A percentile compares a stretch with the other conserved stretches of the same genome.
Evolutionary conservation across 1,140 invertebrate species (phyloP).

Genomic region (Sarcophaga peregrina): DNA sequence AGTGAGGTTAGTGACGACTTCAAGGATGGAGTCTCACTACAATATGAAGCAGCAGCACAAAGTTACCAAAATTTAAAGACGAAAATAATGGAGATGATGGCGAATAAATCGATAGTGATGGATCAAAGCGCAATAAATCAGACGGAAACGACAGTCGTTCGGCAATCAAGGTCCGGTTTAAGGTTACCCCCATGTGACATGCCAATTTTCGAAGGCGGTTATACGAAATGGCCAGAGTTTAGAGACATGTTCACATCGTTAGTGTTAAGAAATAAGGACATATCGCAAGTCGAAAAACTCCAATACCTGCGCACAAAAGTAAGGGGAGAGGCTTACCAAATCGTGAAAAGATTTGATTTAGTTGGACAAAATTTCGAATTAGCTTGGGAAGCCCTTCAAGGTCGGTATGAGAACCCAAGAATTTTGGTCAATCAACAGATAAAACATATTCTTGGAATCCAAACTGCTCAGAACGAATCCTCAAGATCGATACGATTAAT

Average conservation of each 20-base stretch:
- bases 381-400: slow-evolving; percentile 9
- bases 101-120: no score
- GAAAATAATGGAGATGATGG: no score
- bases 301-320: not conserved
- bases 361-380: not conserved
- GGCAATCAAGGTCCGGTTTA: not conserved
- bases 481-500: not conserved
- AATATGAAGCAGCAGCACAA: no score
- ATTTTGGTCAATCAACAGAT: not conserved
- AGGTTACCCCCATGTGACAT: not conserved
- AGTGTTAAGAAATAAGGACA: not conserved
- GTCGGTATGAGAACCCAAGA: not conserved
- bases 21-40: no score
- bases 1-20: no score
- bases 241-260: not conserved
- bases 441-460: not conserved
- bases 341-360: not conserved
- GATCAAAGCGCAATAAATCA: no score
- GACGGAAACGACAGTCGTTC: no score
- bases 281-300: not conserved
- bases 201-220: not conserved
- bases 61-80: no score
- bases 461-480: not conserved
- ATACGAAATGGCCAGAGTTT: not conserved
- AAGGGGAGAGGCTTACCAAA: not conserved